Percentiles rank a stretch among this genome's conserved stretches.
Conservation (phyloP, 35 echinoderm and acorn worm genomes). For the Stichopus chloronotus region DNA sequence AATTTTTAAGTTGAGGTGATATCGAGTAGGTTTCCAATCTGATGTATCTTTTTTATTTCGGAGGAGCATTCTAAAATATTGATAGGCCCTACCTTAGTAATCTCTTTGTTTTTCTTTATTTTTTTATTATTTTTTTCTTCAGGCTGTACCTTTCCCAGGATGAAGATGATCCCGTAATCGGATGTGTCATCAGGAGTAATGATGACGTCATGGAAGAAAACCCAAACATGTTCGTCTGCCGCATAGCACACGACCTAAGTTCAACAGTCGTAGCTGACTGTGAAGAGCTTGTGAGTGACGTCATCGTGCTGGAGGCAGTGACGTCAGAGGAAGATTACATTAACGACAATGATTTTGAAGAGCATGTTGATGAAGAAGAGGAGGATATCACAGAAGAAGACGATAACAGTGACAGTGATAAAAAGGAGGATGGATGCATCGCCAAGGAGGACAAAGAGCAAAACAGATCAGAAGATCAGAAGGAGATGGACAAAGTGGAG, state of each 20-base stretch:
- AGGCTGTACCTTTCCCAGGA: constrained; percentile 35
- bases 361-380: neutral
- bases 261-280: constrained; percentile 56
- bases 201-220: constrained; percentile 56
- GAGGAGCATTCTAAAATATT: no score
- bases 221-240: constrained; percentile 50
- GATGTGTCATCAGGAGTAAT: constrained; percentile 77
- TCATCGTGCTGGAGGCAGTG: constrained; percentile 57
- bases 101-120: no score
- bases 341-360: constrained; percentile 33
- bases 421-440: neutral
- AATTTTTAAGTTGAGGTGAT: no score
- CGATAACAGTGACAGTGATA: neutral
- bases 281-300: constrained; percentile 83
- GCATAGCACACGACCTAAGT: constrained; percentile 53
- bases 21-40: no score
- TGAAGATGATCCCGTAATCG: constrained; percentile 60
- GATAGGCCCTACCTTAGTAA: no score
- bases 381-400: neutral
- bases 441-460: neutral
- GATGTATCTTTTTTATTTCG: no score
- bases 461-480: neutral
- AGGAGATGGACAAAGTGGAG: neutral
- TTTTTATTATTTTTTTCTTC: neutral
- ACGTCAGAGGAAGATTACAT: constrained; percentile 56